Evolutionary conservation across 2,888 invertebrate species (phyloP).

Genomic region (Ochlodes sylvanus): DNA sequence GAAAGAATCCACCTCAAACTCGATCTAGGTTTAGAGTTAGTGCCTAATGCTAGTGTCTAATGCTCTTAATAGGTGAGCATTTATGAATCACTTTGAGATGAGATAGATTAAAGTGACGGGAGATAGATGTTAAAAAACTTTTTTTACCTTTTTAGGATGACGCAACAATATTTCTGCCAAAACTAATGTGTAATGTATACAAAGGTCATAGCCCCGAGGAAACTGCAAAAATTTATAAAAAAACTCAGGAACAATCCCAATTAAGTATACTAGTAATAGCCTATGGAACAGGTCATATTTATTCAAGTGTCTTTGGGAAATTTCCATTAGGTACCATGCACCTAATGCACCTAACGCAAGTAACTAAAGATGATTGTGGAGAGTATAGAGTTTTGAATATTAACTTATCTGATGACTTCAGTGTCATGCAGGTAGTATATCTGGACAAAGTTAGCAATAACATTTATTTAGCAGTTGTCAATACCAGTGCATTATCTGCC

Average conservation of each 20-base stretch:
- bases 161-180: conserved; percentile 83
- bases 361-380: conserved; percentile 83
- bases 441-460: conserved; percentile 78
- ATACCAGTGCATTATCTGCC: conserved; percentile 87
- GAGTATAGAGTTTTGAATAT: conserved; percentile 87
- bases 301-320: conserved; percentile 93
- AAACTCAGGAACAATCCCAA: conserved; percentile 84
- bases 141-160: conserved; percentile 69
- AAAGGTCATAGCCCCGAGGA: conserved; percentile 83
- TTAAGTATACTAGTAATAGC: conserved; percentile 93
- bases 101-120: too few relatives aligned
- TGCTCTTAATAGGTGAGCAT: too few relatives aligned
- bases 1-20: too few relatives aligned
- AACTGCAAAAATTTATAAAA: conserved; percentile 84
- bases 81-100: too few relatives aligned
- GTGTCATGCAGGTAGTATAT: conserved; percentile 87
- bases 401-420: conserved; percentile 89
- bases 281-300: conserved; percentile 89
- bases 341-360: conserved; percentile 84
- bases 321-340: conserved; percentile 91
- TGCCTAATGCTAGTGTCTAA: too few relatives aligned
- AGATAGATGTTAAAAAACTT: too few relatives aligned
- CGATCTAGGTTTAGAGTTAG: too few relatives aligned
- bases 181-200: conserved; percentile 81
- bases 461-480: conserved; percentile 77